Base-by-base conservation (phyloP, 1,140 invertebrate species). In the Zaprionus ghesquierei region DNA sequence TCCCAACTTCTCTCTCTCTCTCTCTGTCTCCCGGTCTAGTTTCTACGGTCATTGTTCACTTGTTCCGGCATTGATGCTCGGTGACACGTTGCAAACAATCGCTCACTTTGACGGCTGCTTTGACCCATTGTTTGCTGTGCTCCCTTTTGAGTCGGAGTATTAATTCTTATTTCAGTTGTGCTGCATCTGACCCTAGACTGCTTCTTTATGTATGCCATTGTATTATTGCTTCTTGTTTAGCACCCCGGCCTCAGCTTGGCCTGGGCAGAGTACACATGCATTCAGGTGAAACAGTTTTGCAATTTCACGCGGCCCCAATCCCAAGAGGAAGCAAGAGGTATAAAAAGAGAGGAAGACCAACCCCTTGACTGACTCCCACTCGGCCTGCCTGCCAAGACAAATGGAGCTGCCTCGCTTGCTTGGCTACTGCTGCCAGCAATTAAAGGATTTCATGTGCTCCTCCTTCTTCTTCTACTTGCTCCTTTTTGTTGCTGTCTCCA, bases 301-400 rank as follows among this genome's bases (percentile, higher is more conserved):
- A 82, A 87, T 87, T 87, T 87, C 84, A 87, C 82, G 82, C 79
- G 72, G n/a, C n/a, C n/a, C n/a, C n/a, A n/a, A n/a, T n/a, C n/a
- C n/a, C n/a, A n/a, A n/a, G n/a, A n/a, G n/a, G n/a, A n/a, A n/a
- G n/a, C n/a, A n/a, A 31, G 29, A 31, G 29, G 10, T 2, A 31
- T 3, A 31, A 10, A 31, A 3, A 31, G 10, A 5, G 27, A 29
- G 31, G 13, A 4, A 33, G 31, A 33, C 33, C 3, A 35, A 35
- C n/a, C 5, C 50, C 25, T 5, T 15, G 15, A 13, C 55, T 22
- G 41, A 12, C 29, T 22, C 23, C n/a, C 29, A 18, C 38, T 4
- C 18, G 6, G 6, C 20, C 27, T 59, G 38, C 33, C 35, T 25
- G 55, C 53, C 58, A 79, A 82, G 84, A 87, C 69, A 87, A 87